Conservation (phyloP, 2,113 vertebrate species). For the Balaeniceps rex region DNA sequence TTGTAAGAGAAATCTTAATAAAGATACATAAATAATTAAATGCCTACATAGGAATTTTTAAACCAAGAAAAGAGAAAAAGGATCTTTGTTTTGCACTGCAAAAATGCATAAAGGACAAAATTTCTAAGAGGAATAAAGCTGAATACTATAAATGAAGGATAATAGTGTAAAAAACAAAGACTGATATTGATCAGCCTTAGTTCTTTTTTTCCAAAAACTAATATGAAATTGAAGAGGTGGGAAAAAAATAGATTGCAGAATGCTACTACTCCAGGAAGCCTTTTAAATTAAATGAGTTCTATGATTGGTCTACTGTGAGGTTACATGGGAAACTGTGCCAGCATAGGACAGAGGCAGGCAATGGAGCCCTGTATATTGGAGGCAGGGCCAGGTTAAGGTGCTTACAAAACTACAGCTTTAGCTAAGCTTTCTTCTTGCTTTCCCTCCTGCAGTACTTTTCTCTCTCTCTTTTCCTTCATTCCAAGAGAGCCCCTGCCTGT, state of each 20-base stretch:
- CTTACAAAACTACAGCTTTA: background rate
- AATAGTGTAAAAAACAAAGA: background rate
- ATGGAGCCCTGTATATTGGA: background rate
- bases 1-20: slow-evolving; percentile 5
- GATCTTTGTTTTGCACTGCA: background rate
- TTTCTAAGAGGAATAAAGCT: background rate
- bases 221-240: background rate
- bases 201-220: background rate
- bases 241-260: background rate
- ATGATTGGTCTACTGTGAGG: fast-evolving
- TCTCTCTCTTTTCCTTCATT: background rate
- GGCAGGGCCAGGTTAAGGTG: background rate
- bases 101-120: background rate
- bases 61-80: background rate
- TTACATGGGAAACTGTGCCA: background rate
- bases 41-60: background rate
- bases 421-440: background rate
- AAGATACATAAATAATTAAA: slow-evolving; percentile 44
- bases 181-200: background rate
- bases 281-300: background rate
- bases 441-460: background rate
- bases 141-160: background rate
- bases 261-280: background rate
- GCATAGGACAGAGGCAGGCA: background rate
- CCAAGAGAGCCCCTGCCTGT: background rate